phyloP scores from a whole-genome alignment of 2,113 vertebrate genomes.

The Numida meleagris region DNA sequence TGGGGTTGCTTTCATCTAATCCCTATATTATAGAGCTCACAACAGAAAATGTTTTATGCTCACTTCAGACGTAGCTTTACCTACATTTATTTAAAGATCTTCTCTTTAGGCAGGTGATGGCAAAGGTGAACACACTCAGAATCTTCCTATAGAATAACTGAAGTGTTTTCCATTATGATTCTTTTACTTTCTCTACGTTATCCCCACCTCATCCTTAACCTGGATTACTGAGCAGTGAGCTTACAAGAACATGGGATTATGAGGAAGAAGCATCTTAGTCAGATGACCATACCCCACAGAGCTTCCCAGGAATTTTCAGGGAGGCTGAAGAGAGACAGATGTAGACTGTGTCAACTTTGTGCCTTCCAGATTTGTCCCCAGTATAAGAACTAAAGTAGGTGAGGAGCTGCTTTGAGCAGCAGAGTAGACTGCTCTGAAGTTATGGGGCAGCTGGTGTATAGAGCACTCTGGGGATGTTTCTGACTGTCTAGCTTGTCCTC shows the following conservation, averaged over 20 bases:
- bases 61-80: not conserved
- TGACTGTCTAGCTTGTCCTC: not conserved
- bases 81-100: not conserved
- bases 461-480: not conserved
- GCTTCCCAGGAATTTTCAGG: not conserved
- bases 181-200: not conserved
- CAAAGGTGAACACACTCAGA: not conserved
- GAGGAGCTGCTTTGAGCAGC: not conserved
- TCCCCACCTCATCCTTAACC: not conserved
- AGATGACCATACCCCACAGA: not conserved
- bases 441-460: not conserved
- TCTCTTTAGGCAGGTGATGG: not conserved
- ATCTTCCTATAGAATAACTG: not conserved
- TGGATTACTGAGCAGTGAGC: not conserved
- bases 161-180: not conserved
- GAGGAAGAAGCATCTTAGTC: not conserved
- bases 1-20: not conserved
- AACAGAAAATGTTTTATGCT: not conserved
- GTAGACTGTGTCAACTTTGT: not conserved
- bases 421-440: not conserved
- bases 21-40: not conserved
- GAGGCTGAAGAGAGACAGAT: not conserved
- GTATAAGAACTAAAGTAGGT: not conserved
- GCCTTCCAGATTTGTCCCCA: not conserved
- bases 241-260: rapidly evolving